A percentile compares a stretch with the other conserved stretches of the same genome.
phyloP scores from a whole-genome alignment of 2,113 vertebrate genomes.

The Leucosticte australis region DNA sequence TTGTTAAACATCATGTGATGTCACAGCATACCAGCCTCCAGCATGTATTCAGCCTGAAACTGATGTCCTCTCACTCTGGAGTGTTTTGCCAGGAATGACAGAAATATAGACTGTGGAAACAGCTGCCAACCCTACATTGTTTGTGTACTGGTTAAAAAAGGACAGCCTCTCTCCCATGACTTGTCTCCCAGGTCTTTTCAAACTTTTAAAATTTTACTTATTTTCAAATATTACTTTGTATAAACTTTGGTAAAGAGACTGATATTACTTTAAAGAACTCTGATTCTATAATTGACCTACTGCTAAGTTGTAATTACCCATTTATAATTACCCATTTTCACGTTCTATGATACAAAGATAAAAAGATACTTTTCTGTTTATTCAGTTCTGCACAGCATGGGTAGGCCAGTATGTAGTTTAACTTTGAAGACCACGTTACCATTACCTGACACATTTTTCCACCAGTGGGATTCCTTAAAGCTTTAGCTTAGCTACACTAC shows the following conservation, averaged over 20 bases:
- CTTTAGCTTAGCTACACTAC: background rate
- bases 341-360: background rate
- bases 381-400: background rate
- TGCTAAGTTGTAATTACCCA: constrained; percentile 6
- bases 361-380: background rate
- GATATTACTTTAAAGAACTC: background rate
- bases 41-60: background rate
- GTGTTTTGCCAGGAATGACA: background rate
- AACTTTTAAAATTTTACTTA: background rate
- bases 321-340: background rate
- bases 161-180: background rate
- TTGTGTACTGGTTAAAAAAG: background rate
- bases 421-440: background rate
- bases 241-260: constrained; percentile 6
- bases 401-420: background rate
- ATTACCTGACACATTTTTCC: background rate
- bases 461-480: background rate
- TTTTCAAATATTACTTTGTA: constrained; percentile 37
- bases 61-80: background rate
- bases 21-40: background rate
- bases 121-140: background rate
- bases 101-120: background rate
- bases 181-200: background rate
- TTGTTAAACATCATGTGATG: background rate
- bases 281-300: constrained; percentile 6